A percentile compares a stretch with the other conserved stretches of the same genome.
phyloP scores from a whole-genome alignment of 2,113 vertebrate genomes.

The Myrmecophaga tridactyla region DNA sequence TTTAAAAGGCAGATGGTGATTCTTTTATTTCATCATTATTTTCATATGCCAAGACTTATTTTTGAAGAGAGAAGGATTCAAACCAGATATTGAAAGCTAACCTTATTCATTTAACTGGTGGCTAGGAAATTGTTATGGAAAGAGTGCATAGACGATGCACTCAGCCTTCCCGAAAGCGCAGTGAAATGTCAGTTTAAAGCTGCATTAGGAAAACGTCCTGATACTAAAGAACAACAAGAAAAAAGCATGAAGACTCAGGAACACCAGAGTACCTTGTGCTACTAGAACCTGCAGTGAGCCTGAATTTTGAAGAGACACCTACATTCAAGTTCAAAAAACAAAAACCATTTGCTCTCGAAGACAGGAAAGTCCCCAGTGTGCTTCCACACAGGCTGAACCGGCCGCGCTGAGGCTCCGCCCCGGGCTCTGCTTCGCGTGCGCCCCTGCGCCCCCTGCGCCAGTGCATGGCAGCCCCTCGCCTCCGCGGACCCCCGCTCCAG shows the following conservation, averaged over 20 bases:
- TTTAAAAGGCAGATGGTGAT: not conserved
- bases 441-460: no score
- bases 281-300: not conserved
- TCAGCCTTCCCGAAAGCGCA: not conserved
- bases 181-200: fast-evolving
- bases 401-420: not conserved
- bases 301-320: not conserved
- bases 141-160: not conserved
- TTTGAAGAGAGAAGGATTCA: not conserved
- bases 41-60: not conserved
- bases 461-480: no score
- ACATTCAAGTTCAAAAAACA: not conserved
- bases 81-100: not conserved
- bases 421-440: no score
- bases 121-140: not conserved
- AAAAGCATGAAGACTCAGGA: not conserved
- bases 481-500: no score
- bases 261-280: no score
- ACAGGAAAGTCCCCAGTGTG: fast-evolving
- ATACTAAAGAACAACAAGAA: not conserved
- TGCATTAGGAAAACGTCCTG: not conserved
- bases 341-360: not conserved
- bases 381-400: fast-evolving
- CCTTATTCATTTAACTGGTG: not conserved
- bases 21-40: not conserved